Conservation (phyloP, 2,797 vertebrate species). For the Anabas testudineus region DNA sequence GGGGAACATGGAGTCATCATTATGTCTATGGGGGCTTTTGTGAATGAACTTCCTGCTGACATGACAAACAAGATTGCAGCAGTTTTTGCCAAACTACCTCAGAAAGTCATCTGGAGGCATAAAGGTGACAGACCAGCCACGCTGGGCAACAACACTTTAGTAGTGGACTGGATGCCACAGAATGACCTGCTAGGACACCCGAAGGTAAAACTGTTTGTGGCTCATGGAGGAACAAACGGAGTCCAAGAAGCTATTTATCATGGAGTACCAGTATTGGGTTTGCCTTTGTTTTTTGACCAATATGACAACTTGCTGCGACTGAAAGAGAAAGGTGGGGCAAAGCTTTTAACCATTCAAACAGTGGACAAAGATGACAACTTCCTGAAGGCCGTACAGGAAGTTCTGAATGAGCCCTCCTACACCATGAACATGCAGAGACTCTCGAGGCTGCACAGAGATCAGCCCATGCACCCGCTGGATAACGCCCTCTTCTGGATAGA, state of each 20-base stretch:
- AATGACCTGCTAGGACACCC: constrained; percentile 82
- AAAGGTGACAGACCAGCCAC: constrained; percentile 70
- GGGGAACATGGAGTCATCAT: constrained; percentile 83
- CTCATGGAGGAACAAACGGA: constrained; percentile 82
- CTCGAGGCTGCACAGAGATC: constrained; percentile 77
- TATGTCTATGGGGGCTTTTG: constrained; percentile 81
- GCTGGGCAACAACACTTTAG: constrained; percentile 81
- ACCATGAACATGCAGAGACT: constrained; percentile 78
- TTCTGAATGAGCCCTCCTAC: constrained; percentile 78
- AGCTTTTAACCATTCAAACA: constrained; percentile 40
- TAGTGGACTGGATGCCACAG: constrained; percentile 84
- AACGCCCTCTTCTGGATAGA: constrained; percentile 84
- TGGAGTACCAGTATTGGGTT: constrained; percentile 64
- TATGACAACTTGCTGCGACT: constrained; percentile 75
- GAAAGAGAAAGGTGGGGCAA: constrained; percentile 67
- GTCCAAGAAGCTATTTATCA: constrained; percentile 81
- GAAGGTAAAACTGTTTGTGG: constrained; percentile 75
- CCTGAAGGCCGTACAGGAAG: constrained; percentile 71
- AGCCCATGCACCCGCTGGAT: constrained; percentile 70
- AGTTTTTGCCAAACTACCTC: constrained; percentile 79
- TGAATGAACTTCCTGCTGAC: constrained; percentile 73
- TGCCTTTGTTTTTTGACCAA: constrained; percentile 82
- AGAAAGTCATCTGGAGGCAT: constrained; percentile 85
- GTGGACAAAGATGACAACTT: constrained; percentile 70
- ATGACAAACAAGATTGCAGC: constrained; percentile 75